phyloP scores from a whole-genome alignment of 2,797 vertebrate species.

The Hoplostethus mediterraneus region DNA sequence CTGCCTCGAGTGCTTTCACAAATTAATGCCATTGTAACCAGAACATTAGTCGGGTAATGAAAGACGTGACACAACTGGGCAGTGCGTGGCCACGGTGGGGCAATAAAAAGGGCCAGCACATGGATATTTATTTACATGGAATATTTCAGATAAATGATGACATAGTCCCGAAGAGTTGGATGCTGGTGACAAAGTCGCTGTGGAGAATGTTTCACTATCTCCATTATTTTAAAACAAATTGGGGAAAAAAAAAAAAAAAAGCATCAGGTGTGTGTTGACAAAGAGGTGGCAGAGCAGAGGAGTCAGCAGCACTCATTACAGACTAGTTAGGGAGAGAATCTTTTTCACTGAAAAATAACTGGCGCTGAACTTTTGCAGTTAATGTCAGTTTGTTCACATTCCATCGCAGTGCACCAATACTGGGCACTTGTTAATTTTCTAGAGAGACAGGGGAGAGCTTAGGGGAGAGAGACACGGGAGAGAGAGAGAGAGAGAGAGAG shows the following conservation, averaged over 20 bases:
- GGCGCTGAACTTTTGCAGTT: slow-evolving; percentile 15
- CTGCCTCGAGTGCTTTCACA: slow-evolving; percentile 65
- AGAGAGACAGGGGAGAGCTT: slow-evolving; percentile 8
- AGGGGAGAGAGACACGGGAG: neutral
- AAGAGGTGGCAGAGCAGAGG: slow-evolving; percentile 8
- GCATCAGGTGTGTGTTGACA: slow-evolving; percentile 2
- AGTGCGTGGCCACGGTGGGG: slow-evolving; percentile 38
- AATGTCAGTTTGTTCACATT: slow-evolving; percentile 38
- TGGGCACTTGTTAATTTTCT: slow-evolving; percentile 38
- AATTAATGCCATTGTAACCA: slow-evolving; percentile 78
- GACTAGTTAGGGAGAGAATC: slow-evolving; percentile 23
- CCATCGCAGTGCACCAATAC: slow-evolving; percentile 13
- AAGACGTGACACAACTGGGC: slow-evolving; percentile 58
- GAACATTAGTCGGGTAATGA: slow-evolving; percentile 78
- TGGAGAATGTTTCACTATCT: neutral
- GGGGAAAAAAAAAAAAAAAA: neutral
- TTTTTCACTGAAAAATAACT: slow-evolving; percentile 34
- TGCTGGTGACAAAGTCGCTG: neutral
- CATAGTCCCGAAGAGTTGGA: slow-evolving; percentile 31
- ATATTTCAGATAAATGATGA: slow-evolving; percentile 46
- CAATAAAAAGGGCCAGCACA: slow-evolving; percentile 55
- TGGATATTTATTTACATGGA: slow-evolving; percentile 21
- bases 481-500: neutral
- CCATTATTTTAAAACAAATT: neutral
- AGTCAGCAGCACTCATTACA: neutral